Conservation (phyloP, 2,888 invertebrate species). For the Harmothoe impar region DNA sequence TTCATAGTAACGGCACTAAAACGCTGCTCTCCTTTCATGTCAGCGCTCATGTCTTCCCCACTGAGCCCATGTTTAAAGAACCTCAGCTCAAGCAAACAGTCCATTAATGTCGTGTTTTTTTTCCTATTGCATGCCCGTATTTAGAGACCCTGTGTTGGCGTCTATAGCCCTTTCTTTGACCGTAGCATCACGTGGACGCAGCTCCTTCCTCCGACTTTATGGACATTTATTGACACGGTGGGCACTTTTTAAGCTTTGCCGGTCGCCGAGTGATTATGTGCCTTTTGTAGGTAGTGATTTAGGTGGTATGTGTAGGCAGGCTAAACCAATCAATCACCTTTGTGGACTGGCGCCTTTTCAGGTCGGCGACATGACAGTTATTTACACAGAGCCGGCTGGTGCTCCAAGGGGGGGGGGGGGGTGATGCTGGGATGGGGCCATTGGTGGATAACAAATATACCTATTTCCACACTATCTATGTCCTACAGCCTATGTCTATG, state of each 20-base stretch:
- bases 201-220: constrained; percentile 3
- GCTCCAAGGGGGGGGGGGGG: not conserved
- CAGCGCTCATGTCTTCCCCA: not conserved
- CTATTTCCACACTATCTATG: too few species aligned
- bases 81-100: constrained; percentile 2
- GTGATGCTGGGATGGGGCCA: not conserved
- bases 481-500: too few species aligned
- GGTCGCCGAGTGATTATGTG: constrained; percentile 45
- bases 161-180: constrained; percentile 23
- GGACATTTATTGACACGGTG: constrained; percentile 52
- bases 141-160: not conserved
- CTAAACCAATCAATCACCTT: constrained; percentile 60
- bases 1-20: too few species aligned
- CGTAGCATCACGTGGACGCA: constrained; percentile 5
- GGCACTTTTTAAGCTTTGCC: constrained; percentile 36
- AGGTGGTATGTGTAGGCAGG: constrained; percentile 57
- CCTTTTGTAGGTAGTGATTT: constrained; percentile 62
- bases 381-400: constrained; percentile 46
- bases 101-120: constrained; percentile 41
- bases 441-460: not conserved
- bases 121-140: not conserved
- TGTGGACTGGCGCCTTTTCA: constrained; percentile 52
- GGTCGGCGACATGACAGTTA: constrained; percentile 55
- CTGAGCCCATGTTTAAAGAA: not conserved
- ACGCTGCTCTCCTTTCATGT: not conserved